Evolutionary conservation across 2,888 invertebrate genomes (phyloP).

Genomic region (Phasia obesa): DNA sequence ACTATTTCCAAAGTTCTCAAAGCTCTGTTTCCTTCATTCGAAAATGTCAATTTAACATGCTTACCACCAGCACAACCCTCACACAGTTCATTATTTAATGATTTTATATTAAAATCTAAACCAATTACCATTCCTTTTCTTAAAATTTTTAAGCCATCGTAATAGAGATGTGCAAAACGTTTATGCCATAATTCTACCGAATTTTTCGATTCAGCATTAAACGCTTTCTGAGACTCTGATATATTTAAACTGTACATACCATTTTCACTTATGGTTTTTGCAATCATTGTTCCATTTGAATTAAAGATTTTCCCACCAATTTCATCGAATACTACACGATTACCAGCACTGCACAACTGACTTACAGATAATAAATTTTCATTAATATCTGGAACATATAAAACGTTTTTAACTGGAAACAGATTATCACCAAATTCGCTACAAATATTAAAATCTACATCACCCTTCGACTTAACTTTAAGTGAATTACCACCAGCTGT

Average conservation of each 20-base stretch:
- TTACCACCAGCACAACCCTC: constrained; percentile 71
- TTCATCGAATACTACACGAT: too few relatives aligned
- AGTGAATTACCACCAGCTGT: not conserved
- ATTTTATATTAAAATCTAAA: constrained; percentile 11
- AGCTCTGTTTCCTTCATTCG: constrained; percentile 45
- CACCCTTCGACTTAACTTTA: not conserved
- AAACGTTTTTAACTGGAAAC: too few relatives aligned
- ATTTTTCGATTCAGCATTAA: too few relatives aligned
- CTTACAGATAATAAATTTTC: too few relatives aligned
- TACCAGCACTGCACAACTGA: too few relatives aligned
- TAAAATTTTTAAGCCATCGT: constrained; percentile 13
- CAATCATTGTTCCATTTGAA: constrained; percentile 1
- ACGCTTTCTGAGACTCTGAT: too few relatives aligned
- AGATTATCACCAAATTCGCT: too few relatives aligned
- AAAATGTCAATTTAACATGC: constrained; percentile 71
- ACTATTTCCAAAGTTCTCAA: too few relatives aligned
- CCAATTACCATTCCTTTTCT: constrained; percentile 12
- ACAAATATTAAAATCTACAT: constrained; percentile 1
- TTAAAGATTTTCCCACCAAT: constrained; percentile 2
- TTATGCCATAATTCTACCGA: too few relatives aligned
- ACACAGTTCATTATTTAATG: constrained; percentile 47
- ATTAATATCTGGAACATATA: too few relatives aligned
- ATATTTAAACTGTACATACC: not conserved
- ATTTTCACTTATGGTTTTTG: constrained; percentile 1
- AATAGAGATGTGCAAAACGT: constrained; percentile 37